phyloP scores from a whole-genome alignment of 2,888 invertebrate genomes.

The Stegana nigrithorax region DNA sequence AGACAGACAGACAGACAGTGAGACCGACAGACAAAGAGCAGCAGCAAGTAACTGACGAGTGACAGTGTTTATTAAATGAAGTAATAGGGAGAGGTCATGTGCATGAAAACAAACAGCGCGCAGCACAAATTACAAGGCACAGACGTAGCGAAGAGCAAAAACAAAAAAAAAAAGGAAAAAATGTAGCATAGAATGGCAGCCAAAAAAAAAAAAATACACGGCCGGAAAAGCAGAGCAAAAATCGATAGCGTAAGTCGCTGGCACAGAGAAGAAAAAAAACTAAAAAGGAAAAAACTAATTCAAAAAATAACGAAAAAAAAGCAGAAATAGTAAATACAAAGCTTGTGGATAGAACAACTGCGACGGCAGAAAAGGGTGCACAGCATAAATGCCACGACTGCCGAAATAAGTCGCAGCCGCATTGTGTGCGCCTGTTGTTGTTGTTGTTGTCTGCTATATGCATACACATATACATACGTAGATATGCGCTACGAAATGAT shows the following conservation, averaged over 20 bases:
- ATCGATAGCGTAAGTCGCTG: neutral
- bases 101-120: neutral
- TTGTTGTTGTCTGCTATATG: neutral
- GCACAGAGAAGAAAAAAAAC: slow-evolving; percentile 25
- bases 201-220: slow-evolving; percentile 13
- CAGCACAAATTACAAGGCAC: neutral
- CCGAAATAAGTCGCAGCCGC: too few relatives aligned
- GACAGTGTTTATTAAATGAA: slow-evolving; percentile 38
- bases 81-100: slow-evolving; percentile 10
- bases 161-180: slow-evolving; percentile 8
- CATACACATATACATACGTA: too few relatives aligned
- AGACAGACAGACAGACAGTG: neutral
- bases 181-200: slow-evolving; percentile 21
- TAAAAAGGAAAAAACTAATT: slow-evolving; percentile 27
- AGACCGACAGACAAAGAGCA: neutral
- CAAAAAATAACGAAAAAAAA: slow-evolving; percentile 25
- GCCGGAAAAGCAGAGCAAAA: slow-evolving; percentile 4
- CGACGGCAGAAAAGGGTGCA: neutral
- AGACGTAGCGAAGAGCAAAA: neutral
- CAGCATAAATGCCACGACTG: neutral
- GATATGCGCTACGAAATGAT: slow-evolving; percentile 18
- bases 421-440: neutral
- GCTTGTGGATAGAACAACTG: neutral
- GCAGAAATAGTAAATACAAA: slow-evolving; percentile 20
- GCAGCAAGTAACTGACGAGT: slow-evolving; percentile 22